Conservation (phyloP, 2,888 invertebrate genomes). For the Idaea aversata region DNA sequence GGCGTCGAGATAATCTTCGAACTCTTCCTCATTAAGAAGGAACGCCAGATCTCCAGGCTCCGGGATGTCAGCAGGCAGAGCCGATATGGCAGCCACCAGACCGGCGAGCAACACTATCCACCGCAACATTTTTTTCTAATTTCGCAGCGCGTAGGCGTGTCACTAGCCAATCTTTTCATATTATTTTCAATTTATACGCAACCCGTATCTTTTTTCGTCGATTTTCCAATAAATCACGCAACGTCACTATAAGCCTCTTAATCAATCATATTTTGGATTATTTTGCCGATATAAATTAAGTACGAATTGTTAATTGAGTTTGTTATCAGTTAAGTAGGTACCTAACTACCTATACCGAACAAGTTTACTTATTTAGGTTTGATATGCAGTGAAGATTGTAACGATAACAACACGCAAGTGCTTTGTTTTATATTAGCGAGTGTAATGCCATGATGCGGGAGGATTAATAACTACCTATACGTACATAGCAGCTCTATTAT, state of each 20-base stretch:
- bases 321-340: not conserved
- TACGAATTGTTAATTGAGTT: not conserved
- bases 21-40: constrained; percentile 65
- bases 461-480: no score
- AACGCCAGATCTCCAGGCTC: constrained; percentile 61
- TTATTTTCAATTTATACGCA: constrained; percentile 7
- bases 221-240: constrained; percentile 2
- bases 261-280: not conserved
- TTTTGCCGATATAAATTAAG: not conserved
- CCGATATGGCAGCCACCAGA: constrained; percentile 35
- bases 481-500: no score
- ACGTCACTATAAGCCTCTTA: not conserved
- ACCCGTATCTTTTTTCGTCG: constrained; percentile 5
- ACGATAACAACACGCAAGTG: not conserved
- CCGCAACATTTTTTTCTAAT: constrained; percentile 24
- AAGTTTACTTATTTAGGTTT: not conserved
- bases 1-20: constrained; percentile 68
- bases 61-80: constrained; percentile 43
- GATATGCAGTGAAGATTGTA: not conserved
- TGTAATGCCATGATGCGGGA: no score
- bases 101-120: constrained; percentile 35
- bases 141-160: not conserved
- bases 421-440: no score
- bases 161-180: constrained; percentile 3
- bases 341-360: not conserved